Base-by-base conservation (phyloP, 1,140 invertebrate species). In the Periplaneta americana region DNA sequence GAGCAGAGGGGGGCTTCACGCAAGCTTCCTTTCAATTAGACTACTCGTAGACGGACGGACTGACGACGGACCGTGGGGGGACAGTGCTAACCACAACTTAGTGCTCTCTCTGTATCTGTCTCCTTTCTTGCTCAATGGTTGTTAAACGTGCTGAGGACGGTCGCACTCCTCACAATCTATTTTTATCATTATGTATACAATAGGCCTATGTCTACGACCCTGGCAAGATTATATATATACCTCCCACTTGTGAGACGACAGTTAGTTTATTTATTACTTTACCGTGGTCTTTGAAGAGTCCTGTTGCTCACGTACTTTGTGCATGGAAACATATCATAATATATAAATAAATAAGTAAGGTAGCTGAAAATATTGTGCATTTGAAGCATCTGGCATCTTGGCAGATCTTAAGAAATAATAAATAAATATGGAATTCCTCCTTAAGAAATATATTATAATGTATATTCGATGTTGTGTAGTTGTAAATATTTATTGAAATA, bases 41-140 rank as follows among this genome's bases (percentile, higher is more conserved):
- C 10, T 28, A 28, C 39, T 48, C 1, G 15, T n/a, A 48, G 39
- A 15, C 17, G 17, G 39, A 10, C n/a, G 13, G 48, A 66, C 22
- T n/a, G 22, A 11, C 22, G n/a, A 66, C 22, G 28, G 15, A 8
- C 48, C 22, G 48, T 66, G 48, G 48, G 48, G 48, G 4, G 48
- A n/a, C 48, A 66, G 48, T 66, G 48, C 48, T n/a, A 17, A 48
- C 28, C 22, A 8, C 28, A n/a, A 28, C 9, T 6, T 66, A n/a
- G 22, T n/a, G 37, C 74, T 33, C 35, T 32, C 36, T 35, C 75
- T 81, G 28, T 34, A 22, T 37, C 36, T 81, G 18, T 76, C 80
- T 33, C 80, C 33, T 74, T 81, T 39, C 74, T 77, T 81, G 80
- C 80, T 81, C 80, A 81, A 81, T 37, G 75, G 74, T 76, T 78